Evolutionary conservation across 35 echinoderm and acorn worm species (phyloP).

Genomic region (Anneissia japonica): DNA sequence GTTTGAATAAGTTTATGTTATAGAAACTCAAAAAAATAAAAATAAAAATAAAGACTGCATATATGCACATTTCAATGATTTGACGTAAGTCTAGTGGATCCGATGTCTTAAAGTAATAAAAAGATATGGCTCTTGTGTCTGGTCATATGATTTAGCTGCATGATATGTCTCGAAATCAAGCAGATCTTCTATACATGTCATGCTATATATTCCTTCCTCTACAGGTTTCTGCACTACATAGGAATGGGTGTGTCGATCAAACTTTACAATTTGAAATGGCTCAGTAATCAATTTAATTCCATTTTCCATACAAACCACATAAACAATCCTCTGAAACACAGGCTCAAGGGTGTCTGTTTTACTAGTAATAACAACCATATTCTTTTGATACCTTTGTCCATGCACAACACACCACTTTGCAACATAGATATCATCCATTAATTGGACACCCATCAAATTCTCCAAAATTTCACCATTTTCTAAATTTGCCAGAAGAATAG

Average conservation of each 20-base stretch:
- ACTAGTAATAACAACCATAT: constrained; percentile 8
- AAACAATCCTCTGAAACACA: constrained; percentile 11
- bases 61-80: too few relatives aligned
- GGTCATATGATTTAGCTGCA: constrained; percentile 45
- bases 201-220: not conserved
- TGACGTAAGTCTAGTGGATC: too few relatives aligned
- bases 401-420: constrained; percentile 25
- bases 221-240: constrained; percentile 20
- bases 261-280: not conserved
- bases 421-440: constrained; percentile 36
- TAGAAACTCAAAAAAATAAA: too few relatives aligned
- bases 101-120: constrained; percentile 17
- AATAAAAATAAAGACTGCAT: too few relatives aligned
- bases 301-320: constrained; percentile 3
- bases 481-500: constrained; percentile 6
- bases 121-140: constrained; percentile 13
- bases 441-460: not conserved
- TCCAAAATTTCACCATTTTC: constrained; percentile 1
- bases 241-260: constrained; percentile 34
- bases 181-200: constrained; percentile 26
- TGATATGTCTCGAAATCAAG: constrained; percentile 37
- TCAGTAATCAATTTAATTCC: constrained; percentile 36
- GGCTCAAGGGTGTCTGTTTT: constrained; percentile 1
- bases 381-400: constrained; percentile 13
- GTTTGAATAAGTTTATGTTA: too few relatives aligned